A percentile compares a stretch with the other conserved stretches of the same genome.
These are phyloP conservation scores for Esox masquinongy DNA, from an alignment of 2,797 vertebrate species.

Conservation along the genomic window DNA sequence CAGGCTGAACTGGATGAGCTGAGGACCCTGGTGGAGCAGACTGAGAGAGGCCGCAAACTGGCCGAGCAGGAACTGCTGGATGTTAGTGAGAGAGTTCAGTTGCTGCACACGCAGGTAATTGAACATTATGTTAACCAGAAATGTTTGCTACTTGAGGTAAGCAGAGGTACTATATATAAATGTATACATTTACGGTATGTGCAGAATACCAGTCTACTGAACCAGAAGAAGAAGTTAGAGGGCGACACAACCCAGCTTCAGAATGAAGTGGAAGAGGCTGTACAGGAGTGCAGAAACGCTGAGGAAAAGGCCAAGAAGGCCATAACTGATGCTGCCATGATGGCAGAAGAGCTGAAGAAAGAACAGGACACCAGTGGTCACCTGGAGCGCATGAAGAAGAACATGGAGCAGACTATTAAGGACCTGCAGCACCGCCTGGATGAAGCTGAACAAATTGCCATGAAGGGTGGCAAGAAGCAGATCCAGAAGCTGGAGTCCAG, in stretches of 20 bases:
- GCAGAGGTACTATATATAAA: too few relatives aligned
- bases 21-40: constrained; percentile 63
- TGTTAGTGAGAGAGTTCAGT: constrained; percentile 79
- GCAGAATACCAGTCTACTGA: constrained; percentile 81
- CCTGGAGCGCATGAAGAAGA: constrained; percentile 80
- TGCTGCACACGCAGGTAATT: constrained; percentile 80
- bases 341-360: constrained; percentile 43
- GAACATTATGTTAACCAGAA: background rate
- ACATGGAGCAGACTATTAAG: constrained; percentile 81
- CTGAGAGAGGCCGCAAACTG: constrained; percentile 67
- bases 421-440: constrained; percentile 80
- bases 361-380: constrained; percentile 38
- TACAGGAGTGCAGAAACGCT: constrained; percentile 84
- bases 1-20: constrained; percentile 75
- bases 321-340: constrained; percentile 4
- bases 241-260: constrained; percentile 73
- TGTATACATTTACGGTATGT: background rate
- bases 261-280: constrained; percentile 68
- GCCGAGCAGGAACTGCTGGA: constrained; percentile 59
- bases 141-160: background rate
- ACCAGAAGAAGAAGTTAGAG: constrained; percentile 75
- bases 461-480: constrained; percentile 77
- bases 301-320: constrained; percentile 89
- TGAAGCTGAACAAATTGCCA: constrained; percentile 77
- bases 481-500: constrained; percentile 75